phyloP scores from a whole-genome alignment of 2,113 vertebrate genomes.

The Garra rufa region DNA sequence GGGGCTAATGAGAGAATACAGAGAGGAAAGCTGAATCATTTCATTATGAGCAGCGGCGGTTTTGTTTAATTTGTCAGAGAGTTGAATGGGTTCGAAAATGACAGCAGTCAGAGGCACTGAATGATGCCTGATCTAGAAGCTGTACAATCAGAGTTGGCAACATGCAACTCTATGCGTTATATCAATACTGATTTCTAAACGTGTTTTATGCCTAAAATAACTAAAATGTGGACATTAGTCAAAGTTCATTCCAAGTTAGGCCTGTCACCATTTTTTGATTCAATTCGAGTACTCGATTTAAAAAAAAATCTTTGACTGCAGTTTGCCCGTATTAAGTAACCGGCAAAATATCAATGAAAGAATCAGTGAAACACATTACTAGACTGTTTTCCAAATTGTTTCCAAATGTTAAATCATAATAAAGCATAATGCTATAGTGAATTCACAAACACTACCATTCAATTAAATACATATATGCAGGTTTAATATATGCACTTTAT shows the following conservation, averaged over 20 bases:
- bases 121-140: constrained; percentile 39
- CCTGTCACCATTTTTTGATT: too few relatives aligned
- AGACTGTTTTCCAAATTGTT: too few relatives aligned
- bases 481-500: too few relatives aligned
- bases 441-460: too few relatives aligned
- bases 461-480: too few relatives aligned
- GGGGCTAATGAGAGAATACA: constrained; percentile 22
- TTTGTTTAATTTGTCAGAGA: constrained; percentile 36
- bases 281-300: too few relatives aligned
- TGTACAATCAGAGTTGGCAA: background rate
- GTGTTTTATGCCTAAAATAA: background rate
- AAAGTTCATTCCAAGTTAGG: background rate
- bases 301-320: too few relatives aligned
- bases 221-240: background rate
- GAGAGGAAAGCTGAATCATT: constrained; percentile 33
- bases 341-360: too few relatives aligned
- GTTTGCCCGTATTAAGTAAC: too few relatives aligned
- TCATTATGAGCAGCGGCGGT: constrained; percentile 34
- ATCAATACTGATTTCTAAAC: constrained; percentile 33
- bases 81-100: constrained; percentile 19
- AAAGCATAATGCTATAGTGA: too few relatives aligned
- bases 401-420: too few relatives aligned
- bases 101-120: constrained; percentile 45
- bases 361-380: too few relatives aligned
- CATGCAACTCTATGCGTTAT: background rate